phyloP scores from a whole-genome alignment of 2,113 vertebrate species.

The Microcebus jonahi region DNA sequence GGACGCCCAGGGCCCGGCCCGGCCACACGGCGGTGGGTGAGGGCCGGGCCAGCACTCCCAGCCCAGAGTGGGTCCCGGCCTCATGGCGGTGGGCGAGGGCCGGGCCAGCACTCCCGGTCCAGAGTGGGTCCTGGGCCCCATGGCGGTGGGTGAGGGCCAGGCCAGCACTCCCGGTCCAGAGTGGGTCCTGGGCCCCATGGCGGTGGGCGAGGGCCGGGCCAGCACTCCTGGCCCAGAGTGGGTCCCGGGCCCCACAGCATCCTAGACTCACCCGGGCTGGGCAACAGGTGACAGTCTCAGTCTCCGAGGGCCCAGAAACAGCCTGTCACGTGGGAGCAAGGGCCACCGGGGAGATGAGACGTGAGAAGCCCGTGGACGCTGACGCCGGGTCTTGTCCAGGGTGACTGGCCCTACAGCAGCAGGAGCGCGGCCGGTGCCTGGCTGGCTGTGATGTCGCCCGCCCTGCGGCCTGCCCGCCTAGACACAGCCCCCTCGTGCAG shows the following conservation, averaged over 20 bases:
- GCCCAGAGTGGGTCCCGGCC: no score
- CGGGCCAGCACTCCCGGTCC: no score
- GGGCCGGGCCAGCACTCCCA: no score
- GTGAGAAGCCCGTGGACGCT: conserved; percentile 34
- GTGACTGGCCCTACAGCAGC: conserved; percentile 74
- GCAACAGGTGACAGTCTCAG: not conserved
- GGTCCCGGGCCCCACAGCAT: fast-evolving
- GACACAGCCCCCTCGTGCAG: conserved; percentile 78
- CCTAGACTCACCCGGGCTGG: not conserved
- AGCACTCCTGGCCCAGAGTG: not conserved
- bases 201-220: not conserved
- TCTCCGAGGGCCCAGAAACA: not conserved
- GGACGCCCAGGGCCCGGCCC: not conserved
- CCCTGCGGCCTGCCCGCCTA: conserved; percentile 62
- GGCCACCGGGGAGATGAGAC: conserved; percentile 27
- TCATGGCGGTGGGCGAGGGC: no score
- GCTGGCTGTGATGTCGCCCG: conserved; percentile 78
- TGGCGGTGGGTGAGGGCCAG: no score
- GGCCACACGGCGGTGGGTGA: not conserved
- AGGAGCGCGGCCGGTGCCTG: conserved; percentile 74
- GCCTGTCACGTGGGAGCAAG: not conserved
- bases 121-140: not conserved
- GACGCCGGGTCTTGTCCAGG: conserved; percentile 65
- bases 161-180: no score
- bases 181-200: no score